These are phyloP conservation scores for Gymnodraco acuticeps DNA, from an alignment of 2,797 vertebrate genomes.

Conservation along the genomic window DNA sequence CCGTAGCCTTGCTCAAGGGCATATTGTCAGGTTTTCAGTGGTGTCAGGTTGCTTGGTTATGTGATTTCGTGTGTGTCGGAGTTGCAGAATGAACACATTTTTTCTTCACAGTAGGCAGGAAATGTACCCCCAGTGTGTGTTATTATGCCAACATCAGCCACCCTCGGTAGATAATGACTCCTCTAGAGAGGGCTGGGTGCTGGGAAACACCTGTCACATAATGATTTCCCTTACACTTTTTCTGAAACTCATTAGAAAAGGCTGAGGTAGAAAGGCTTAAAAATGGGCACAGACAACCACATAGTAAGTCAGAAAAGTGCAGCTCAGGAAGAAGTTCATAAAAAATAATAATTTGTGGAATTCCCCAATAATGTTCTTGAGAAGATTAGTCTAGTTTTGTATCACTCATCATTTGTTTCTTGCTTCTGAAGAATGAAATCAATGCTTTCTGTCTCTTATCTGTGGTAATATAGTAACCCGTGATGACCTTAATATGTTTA, in stretches of 20 bases:
- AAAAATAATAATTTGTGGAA: not conserved
- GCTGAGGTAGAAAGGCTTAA: slow-evolving; percentile 15
- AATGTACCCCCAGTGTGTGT: slow-evolving; percentile 41
- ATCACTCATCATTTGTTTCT: slow-evolving; percentile 7
- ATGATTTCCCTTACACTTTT: slow-evolving; percentile 23
- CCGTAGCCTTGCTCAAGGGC: not conserved
- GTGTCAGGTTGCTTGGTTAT: slow-evolving; percentile 17
- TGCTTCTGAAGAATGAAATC: not conserved
- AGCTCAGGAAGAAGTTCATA: not conserved
- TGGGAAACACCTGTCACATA: slow-evolving; percentile 44
- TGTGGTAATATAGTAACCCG: not conserved
- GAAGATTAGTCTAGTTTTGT: slow-evolving; percentile 8
- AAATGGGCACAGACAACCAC: not conserved
- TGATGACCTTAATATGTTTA: not conserved
- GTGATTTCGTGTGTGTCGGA: slow-evolving; percentile 28
- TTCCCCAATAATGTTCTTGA: not conserved
- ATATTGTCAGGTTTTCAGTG: slow-evolving; percentile 21
- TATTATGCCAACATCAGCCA: slow-evolving; percentile 53
- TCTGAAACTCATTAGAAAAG: slow-evolving; percentile 34
- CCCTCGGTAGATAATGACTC: slow-evolving; percentile 50
- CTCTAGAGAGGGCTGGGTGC: slow-evolving; percentile 45
- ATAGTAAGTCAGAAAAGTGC: slow-evolving; percentile 15
- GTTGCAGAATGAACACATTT: slow-evolving; percentile 36
- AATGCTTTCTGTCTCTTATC: not conserved
- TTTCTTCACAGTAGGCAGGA: slow-evolving; percentile 46